Evolutionary conservation across 2,888 invertebrate species (phyloP), one percentile per base, ranked within the genome.

Genomic region (Pandemis corylana): DNA sequence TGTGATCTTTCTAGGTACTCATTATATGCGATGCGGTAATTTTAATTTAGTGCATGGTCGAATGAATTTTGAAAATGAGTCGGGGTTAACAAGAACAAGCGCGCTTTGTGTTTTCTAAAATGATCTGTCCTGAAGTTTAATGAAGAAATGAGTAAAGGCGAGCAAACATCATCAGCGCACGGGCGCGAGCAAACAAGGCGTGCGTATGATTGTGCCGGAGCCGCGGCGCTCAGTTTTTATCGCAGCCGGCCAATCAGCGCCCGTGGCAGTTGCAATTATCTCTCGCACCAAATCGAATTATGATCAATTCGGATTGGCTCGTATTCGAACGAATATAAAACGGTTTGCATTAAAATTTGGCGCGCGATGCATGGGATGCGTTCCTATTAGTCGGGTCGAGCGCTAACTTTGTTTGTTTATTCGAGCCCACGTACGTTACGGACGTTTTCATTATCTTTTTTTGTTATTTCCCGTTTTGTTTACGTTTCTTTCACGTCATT

Each of bases 241-340:
- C 84, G 87, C 87, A 79, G 82, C 83, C 84, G 83, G 90, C 90
- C 94, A 94, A 94, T 94, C 94, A 94, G 92, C 89, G 91, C 90
- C 90, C 89, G 93, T 93, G 94, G 92, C 93, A 93, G 93, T 93
- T 93, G 94, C 94, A 94, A 94, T 94, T 94, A 94, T 94, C 94
- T 89, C 90, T 90, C 84, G 88, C 84, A 90, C 85, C 89, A 94
- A 94, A 95, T 94, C 92, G 91, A 91, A 93, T 94, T 95, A 94
- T 94, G 94, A 95, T 95, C 94, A 94, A 94, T 95, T 94, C 94
- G 92, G 93, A 95, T 94, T 94, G 94, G 94, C 89, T 90, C 92
- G 91, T 90, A 92, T 93, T 88, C 91, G 91, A 86, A 90, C 92
- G 94, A 93, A 94, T 93, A 93, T 93, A 94, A 94, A 94, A 94